phyloP scores from a whole-genome alignment of 2,113 vertebrate genomes.

The Bos indicus region DNA sequence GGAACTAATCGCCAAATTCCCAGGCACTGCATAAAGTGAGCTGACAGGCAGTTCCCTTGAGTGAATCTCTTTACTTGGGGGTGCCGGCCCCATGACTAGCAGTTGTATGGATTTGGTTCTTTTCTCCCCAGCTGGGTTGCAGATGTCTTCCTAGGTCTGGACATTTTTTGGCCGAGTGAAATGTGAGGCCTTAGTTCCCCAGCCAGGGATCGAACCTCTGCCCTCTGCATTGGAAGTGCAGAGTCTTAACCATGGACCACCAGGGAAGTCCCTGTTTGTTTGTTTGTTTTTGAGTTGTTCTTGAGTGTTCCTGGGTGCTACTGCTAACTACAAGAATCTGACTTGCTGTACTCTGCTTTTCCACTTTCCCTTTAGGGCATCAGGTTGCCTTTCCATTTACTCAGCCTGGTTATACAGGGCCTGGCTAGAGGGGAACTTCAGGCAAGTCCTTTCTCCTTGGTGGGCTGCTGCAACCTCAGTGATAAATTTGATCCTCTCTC shows the following conservation, averaged over 20 bases:
- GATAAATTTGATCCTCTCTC: background rate
- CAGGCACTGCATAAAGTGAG: background rate
- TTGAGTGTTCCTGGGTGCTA: background rate
- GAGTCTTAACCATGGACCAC: background rate
- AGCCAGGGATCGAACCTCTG: background rate
- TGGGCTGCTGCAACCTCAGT: background rate
- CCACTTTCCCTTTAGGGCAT: background rate
- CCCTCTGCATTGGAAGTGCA: fast-evolving
- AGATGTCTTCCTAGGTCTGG: background rate
- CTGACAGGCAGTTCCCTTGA: too few relatives aligned
- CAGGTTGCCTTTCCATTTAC: background rate
- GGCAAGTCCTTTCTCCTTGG: background rate
- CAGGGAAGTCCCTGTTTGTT: background rate
- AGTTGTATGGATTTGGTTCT: background rate
- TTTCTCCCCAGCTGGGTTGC: background rate
- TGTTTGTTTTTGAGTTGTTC: background rate
- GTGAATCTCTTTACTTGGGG: background rate
- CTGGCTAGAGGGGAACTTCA: background rate
- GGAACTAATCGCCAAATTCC: background rate
- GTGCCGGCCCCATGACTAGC: background rate
- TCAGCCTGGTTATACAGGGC: background rate
- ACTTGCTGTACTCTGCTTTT: background rate
- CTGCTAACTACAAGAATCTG: background rate
- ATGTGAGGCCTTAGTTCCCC: background rate
- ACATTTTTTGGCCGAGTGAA: background rate